A percentile compares a stretch with the other conserved stretches of the same genome.
Conservation (phyloP, 2,888 invertebrate species). For the Dorcus hopei region DNA sequence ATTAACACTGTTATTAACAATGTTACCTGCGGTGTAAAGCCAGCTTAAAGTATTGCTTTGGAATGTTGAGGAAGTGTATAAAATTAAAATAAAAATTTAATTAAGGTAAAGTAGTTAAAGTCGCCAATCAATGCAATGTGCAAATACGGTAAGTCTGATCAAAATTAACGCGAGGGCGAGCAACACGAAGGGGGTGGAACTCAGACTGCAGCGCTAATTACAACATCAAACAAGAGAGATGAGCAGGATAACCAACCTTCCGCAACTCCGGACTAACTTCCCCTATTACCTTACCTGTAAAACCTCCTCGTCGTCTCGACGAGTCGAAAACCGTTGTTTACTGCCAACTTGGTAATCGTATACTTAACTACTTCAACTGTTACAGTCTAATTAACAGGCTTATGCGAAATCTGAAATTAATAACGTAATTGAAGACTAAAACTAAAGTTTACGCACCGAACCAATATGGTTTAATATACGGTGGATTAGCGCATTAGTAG, state of each 20-base stretch:
- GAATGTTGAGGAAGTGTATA: too few species aligned
- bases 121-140: constrained; percentile 11
- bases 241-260: constrained; percentile 30
- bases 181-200: constrained; percentile 2
- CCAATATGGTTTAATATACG: too few species aligned
- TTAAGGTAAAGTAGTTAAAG: constrained; percentile 1
- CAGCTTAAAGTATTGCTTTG: too few species aligned
- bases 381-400: neutral
- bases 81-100: neutral
- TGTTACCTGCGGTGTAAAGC: too few species aligned
- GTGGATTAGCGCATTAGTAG: too few species aligned
- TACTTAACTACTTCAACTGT: neutral
- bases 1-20: too few species aligned
- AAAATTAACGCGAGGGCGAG: constrained; percentile 7
- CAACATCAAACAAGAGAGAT: constrained; percentile 34
- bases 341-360: constrained; percentile 6
- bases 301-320: constrained; percentile 10
- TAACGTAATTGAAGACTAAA: neutral
- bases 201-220: constrained; percentile 29
- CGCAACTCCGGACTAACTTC: constrained; percentile 20
- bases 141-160: constrained; percentile 14
- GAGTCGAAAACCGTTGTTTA: constrained; percentile 3
- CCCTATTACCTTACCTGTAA: constrained; percentile 13
- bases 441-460: too few species aligned
- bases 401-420: neutral